Percentiles rank a stretch among this genome's conserved stretches.
Conservation (phyloP, 2,888 invertebrate species). For the Poecilobothrus nobilitatus region DNA sequence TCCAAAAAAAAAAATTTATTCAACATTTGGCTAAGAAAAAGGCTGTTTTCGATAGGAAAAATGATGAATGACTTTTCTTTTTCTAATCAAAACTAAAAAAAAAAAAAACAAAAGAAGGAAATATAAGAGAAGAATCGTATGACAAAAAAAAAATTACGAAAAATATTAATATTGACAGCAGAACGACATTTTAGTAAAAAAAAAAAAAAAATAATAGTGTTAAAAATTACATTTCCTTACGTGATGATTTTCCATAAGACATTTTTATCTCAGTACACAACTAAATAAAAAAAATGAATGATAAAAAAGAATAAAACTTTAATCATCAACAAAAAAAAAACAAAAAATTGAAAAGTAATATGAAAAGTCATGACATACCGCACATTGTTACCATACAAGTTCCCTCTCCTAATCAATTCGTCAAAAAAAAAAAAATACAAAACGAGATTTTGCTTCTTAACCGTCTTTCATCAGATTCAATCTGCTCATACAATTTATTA, state of each 20-base stretch:
- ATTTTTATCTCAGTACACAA: background rate
- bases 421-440: too few species aligned
- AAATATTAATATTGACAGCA: constrained; percentile 3
- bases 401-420: too few species aligned
- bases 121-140: background rate
- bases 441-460: background rate
- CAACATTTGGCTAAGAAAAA: background rate
- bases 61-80: constrained; percentile 4
- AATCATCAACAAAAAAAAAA: too few species aligned
- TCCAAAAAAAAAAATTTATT: background rate
- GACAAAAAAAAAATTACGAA: background rate
- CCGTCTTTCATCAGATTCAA: background rate
- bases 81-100: background rate
- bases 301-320: too few species aligned
- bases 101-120: too few species aligned
- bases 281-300: too few species aligned
- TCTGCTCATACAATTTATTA: background rate
- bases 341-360: background rate
- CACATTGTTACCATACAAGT: background rate
- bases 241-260: constrained; percentile 1
- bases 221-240: constrained; percentile 6
- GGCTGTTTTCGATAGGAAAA: constrained; percentile 1
- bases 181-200: background rate
- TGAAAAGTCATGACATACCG: constrained; percentile 1
- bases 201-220: constrained; percentile 2